Evolutionary conservation across 2,888 invertebrate genomes (phyloP).

Genomic region (Drosophila anomalata): DNA sequence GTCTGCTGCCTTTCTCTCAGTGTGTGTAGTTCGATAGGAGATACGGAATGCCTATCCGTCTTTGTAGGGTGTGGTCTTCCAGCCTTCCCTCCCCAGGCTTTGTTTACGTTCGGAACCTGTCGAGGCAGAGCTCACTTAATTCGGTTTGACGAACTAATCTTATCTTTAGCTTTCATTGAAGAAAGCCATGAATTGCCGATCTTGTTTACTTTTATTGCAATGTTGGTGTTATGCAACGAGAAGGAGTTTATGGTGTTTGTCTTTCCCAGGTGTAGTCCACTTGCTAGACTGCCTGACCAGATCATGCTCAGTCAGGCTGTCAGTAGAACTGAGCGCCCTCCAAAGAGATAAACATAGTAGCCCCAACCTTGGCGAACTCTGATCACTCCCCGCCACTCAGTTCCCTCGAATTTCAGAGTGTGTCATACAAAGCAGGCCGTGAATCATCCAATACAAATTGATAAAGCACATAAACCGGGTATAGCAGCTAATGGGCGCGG

Average conservation of each 20-base stretch:
- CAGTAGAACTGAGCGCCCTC: conserved; percentile 3
- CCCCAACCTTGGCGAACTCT: conserved; percentile 11
- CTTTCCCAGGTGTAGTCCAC: too few species aligned
- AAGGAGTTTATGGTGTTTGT: too few species aligned
- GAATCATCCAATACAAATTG: conserved; percentile 41
- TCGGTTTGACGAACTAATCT: conserved; percentile 15
- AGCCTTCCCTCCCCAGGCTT: conserved; percentile 2
- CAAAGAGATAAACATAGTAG: conserved; percentile 2
- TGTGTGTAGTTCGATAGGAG: background rate
- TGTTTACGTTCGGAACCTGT: conserved; percentile 26
- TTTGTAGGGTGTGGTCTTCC: conserved; percentile 10
- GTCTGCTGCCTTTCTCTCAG: conserved; percentile 2
- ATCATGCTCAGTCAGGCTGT: too few species aligned
- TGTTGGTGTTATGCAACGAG: too few species aligned
- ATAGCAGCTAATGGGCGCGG: conserved; percentile 12
- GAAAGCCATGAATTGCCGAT: background rate
- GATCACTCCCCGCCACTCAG: conserved; percentile 15
- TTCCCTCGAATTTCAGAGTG: conserved; percentile 42
- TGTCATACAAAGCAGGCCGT: conserved; percentile 34
- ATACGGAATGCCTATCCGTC: conserved; percentile 13
- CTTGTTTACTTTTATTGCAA: conserved; percentile 14
- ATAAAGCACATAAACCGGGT: conserved; percentile 30
- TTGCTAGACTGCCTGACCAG: too few species aligned
- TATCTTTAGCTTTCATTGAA: conserved; percentile 12
- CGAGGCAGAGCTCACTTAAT: conserved; percentile 19